phyloP scores from a whole-genome alignment of 2,888 invertebrate species.

The Schrankia costaestrigalis region DNA sequence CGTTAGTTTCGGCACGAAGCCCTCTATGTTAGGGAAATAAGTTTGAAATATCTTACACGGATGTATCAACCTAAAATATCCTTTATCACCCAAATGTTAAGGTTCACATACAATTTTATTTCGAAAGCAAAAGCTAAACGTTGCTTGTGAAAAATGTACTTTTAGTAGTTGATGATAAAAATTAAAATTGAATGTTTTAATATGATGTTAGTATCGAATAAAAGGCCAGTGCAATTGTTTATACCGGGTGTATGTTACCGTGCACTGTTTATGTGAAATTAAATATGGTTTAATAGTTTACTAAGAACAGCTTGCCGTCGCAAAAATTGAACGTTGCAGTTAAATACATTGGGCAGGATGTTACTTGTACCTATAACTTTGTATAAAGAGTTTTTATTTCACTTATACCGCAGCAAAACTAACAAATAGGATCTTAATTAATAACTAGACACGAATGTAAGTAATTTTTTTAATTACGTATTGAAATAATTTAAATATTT shows the following conservation, averaged over 20 bases:
- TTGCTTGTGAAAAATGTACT: constrained; percentile 48
- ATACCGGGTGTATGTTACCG: constrained; percentile 63
- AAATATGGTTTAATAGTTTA: constrained; percentile 75
- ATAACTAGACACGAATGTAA: too few species aligned
- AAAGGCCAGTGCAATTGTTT: constrained; percentile 56
- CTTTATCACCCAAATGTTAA: constrained; percentile 18
- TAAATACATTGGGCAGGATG: constrained; percentile 32
- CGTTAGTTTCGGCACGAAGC: constrained; percentile 77
- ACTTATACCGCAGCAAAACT: too few species aligned
- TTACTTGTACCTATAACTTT: constrained; percentile 18
- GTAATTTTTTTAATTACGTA: too few species aligned
- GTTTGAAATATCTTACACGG: constrained; percentile 50
- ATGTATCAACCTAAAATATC: constrained; percentile 18
- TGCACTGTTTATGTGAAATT: constrained; percentile 70
- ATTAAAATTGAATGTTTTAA: constrained; percentile 43
- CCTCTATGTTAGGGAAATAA: constrained; percentile 60
- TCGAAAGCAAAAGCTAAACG: constrained; percentile 21
- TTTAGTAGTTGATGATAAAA: constrained; percentile 42
- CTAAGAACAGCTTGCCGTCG: constrained; percentile 57
- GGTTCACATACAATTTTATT: constrained; percentile 12
- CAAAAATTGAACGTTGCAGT: constrained; percentile 48
- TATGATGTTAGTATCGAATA: constrained; percentile 46
- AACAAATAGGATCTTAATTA: too few species aligned
- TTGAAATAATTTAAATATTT: too few species aligned
- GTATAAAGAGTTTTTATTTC: background rate